Conservation (phyloP, 1,140 invertebrate species). For the Magallana gigas region DNA sequence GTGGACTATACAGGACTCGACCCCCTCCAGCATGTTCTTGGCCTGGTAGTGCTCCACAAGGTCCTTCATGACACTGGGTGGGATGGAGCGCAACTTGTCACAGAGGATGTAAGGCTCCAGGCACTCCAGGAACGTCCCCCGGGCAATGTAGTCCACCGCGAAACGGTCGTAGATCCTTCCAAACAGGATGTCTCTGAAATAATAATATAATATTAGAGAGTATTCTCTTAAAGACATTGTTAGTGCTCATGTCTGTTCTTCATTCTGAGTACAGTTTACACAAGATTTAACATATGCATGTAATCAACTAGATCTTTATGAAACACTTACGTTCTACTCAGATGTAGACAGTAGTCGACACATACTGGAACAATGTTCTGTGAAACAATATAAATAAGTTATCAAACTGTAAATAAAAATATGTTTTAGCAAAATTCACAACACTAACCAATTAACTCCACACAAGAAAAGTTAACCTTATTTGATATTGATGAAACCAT, state of each 20-base stretch:
- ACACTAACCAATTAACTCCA: not conserved
- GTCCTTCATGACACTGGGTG: constrained; percentile 82
- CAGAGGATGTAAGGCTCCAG: constrained; percentile 82
- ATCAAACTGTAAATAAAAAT: too few relatives aligned
- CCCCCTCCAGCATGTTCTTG: constrained; percentile 81
- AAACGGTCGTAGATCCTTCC: constrained; percentile 80
- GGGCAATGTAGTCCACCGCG: constrained; percentile 77
- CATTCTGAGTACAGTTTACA: too few relatives aligned
- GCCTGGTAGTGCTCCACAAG: constrained; percentile 82
- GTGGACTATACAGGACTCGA: constrained; percentile 90
- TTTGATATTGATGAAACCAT: too few relatives aligned
- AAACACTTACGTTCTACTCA: constrained; percentile 76
- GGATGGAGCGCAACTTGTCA: constrained; percentile 80
- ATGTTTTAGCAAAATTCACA: not conserved
- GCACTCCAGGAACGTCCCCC: constrained; percentile 81
- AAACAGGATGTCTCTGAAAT: constrained; percentile 79
- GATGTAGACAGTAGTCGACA: constrained; percentile 79
- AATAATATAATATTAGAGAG: not conserved
- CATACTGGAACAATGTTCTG: constrained; percentile 79
- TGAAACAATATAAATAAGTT: constrained; percentile 54
- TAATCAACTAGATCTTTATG: too few relatives aligned
- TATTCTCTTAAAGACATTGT: too few relatives aligned
- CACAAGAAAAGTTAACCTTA: too few relatives aligned
- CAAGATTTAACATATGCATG: too few relatives aligned
- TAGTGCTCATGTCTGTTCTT: too few relatives aligned